These are phyloP conservation scores for Eilema sororculum DNA, from an alignment of 2,888 invertebrate species.

Conservation along the genomic window DNA sequence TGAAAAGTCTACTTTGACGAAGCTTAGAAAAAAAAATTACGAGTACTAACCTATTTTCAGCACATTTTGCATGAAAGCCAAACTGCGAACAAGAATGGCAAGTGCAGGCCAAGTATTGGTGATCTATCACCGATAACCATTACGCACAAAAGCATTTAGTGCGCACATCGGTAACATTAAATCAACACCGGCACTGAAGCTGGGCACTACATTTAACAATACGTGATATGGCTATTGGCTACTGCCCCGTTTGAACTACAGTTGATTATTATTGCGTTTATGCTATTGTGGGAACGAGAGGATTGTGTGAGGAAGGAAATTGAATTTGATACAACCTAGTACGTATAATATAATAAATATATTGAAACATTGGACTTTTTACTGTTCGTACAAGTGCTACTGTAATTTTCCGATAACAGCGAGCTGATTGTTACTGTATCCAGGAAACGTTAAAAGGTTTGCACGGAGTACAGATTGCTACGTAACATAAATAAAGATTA, in stretches of 20 bases:
- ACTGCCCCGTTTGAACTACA: slow-evolving; percentile 23
- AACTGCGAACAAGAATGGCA: slow-evolving; percentile 34
- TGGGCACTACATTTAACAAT: slow-evolving; percentile 32
- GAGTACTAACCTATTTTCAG: not conserved
- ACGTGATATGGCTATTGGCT: slow-evolving; percentile 22
- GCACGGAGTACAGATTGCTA: not conserved
- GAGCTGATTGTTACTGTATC: not conserved
- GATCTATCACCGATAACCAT: slow-evolving; percentile 53
- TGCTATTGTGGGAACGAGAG: slow-evolving; percentile 51
- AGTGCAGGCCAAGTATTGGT: slow-evolving; percentile 46
- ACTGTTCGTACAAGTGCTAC: not conserved
- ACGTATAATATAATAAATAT: not conserved
- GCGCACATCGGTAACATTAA: slow-evolving; percentile 43
- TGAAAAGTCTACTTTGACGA: not conserved
- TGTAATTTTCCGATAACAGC: not conserved
- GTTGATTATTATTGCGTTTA: slow-evolving; percentile 40
- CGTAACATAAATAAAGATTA: too few species aligned
- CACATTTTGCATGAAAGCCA: slow-evolving; percentile 28
- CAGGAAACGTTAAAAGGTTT: too few species aligned
- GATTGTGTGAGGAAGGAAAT: slow-evolving; percentile 61
- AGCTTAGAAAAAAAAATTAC: not conserved
- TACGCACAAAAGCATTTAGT: slow-evolving; percentile 64
- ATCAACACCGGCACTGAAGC: slow-evolving; percentile 50
- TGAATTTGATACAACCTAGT: slow-evolving; percentile 58
- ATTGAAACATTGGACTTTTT: not conserved